These are phyloP conservation scores for Campoplex capitator DNA, from an alignment of 2,888 invertebrate genomes.

Conservation along the genomic window DNA sequence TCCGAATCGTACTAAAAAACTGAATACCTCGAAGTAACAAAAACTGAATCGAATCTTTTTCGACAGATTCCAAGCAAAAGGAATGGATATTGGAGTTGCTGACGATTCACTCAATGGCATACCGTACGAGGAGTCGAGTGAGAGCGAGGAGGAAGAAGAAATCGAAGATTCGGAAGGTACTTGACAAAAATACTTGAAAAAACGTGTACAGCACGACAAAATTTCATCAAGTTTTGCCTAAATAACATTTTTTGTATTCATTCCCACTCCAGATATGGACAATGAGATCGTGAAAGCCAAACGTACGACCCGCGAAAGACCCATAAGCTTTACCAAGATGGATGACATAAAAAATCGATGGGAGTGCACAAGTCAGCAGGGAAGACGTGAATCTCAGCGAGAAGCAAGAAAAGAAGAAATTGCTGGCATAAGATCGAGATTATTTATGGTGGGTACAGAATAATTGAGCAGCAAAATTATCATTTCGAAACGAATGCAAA, in stretches of 20 bases:
- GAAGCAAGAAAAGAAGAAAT: conserved; percentile 95
- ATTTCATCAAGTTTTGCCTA: not conserved
- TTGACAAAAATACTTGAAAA: not conserved
- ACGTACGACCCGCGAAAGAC: conserved; percentile 89
- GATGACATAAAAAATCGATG: conserved; percentile 93
- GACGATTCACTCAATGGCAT: conserved; percentile 92
- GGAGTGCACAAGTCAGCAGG: conserved; percentile 86
- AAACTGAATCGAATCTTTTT: not conserved
- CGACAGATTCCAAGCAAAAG: conserved; percentile 91
- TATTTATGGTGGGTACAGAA: conserved; percentile 89
- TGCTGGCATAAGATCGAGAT: conserved; percentile 92
- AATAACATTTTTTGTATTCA: not conserved
- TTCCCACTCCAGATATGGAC: conserved; percentile 86
- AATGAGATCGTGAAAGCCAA: conserved; percentile 87
- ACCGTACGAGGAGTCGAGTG: conserved; percentile 89
- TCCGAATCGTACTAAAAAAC: too few species aligned
- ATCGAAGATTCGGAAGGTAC: conserved; percentile 83
- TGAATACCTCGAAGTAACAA: too few species aligned
- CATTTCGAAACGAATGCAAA: too few species aligned
- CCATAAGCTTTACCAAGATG: conserved; percentile 93
- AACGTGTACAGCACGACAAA: not conserved
- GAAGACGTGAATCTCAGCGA: conserved; percentile 87
- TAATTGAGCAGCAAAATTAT: not conserved
- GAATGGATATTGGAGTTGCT: conserved; percentile 92
- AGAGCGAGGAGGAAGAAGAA: conserved; percentile 89